Evolutionary conservation across 1,140 invertebrate genomes (phyloP).

Genomic region (Pseudobourletiella spinata): DNA sequence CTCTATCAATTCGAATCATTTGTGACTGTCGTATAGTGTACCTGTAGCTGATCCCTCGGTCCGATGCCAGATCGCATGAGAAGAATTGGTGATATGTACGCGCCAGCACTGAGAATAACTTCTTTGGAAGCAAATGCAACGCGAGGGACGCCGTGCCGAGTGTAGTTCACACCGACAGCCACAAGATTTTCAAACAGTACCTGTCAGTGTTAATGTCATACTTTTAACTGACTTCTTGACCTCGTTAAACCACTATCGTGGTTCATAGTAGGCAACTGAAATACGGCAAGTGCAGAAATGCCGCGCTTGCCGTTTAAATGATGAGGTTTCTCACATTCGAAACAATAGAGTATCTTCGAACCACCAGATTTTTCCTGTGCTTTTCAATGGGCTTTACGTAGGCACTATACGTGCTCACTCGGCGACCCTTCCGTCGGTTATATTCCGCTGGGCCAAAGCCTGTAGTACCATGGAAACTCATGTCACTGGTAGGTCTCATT

Average conservation of each 20-base stretch:
- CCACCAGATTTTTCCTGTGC: not conserved
- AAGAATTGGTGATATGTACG: not conserved
- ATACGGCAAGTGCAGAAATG: too few species aligned
- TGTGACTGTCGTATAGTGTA: not conserved
- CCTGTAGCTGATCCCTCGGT: not conserved
- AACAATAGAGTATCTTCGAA: constrained; percentile 1
- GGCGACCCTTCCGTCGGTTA: not conserved
- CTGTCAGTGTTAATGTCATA: too few species aligned
- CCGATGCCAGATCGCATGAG: not conserved
- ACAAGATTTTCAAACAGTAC: not conserved
- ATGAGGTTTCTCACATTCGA: too few species aligned
- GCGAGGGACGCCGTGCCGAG: not conserved
- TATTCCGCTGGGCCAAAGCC: constrained; percentile 1
- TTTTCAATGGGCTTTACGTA: constrained; percentile 10
- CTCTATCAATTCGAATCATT: too few species aligned
- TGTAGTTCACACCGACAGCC: not conserved
- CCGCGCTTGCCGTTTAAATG: too few species aligned
- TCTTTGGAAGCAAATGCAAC: not conserved
- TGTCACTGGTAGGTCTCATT: not conserved
- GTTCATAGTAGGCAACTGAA: too few species aligned
- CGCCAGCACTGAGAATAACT: too few species aligned
- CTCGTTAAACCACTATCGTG: too few species aligned
- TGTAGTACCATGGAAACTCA: not conserved
- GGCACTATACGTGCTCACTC: not conserved
- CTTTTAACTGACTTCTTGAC: too few species aligned